Conservation (phyloP, 2,888 invertebrate species). For the Xanthorhoe spadicearia region DNA sequence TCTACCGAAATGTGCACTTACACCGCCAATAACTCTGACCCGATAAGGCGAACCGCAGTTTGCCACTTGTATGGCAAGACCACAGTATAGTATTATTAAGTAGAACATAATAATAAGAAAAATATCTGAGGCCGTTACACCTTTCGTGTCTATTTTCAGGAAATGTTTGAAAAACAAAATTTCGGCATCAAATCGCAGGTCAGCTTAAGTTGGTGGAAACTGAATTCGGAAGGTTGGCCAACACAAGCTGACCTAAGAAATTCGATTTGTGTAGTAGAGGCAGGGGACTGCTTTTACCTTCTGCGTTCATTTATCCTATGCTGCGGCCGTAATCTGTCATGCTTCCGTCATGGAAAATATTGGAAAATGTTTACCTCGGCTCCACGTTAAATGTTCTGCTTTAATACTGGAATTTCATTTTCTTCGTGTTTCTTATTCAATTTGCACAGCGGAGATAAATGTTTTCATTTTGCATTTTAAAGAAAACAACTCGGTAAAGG, state of each 20-base stretch:
- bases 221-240: no score
- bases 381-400: constrained; percentile 57
- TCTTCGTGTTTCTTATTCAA: constrained; percentile 20
- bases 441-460: constrained; percentile 26
- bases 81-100: constrained; percentile 17
- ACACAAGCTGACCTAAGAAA: no score
- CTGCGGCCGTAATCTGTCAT: constrained; percentile 42
- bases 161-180: no score
- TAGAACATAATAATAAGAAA: not conserved
- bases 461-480: constrained; percentile 21
- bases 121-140: no score
- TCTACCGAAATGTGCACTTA: constrained; percentile 32
- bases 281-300: no score
- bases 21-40: constrained; percentile 39
- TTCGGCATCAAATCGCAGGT: no score
- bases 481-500: not conserved
- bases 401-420: constrained; percentile 20
- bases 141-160: no score
- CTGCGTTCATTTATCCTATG: constrained; percentile 23
- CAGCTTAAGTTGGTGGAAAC: no score
- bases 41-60: constrained; percentile 40
- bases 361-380: constrained; percentile 68
- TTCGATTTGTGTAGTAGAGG: no score
- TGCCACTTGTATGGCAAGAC: constrained; percentile 19
- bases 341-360: constrained; percentile 64